Evolutionary conservation across 2,888 invertebrate genomes (phyloP), one percentile per base, ranked within the genome.

Genomic region (Micropterix aruncella): DNA sequence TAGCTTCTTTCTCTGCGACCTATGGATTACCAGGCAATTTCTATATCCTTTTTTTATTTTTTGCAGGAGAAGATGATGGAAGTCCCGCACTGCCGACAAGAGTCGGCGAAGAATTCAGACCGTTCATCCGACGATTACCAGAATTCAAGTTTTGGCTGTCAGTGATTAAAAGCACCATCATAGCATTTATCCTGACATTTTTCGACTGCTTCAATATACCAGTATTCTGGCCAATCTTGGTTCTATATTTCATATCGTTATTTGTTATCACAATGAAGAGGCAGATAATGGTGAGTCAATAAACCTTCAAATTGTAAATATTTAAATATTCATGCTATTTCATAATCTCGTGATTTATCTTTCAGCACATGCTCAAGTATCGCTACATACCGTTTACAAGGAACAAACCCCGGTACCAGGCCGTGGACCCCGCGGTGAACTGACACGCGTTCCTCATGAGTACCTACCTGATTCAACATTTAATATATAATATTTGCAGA

Each of bases 91-190:
- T 99, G 56, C 99, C 99, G 38, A 96, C 94, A 38, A 82, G 85
- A 62, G 82, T 87, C 37, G 92, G 88, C 59, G 97, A 99, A 71
- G 99, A 99, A 65, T 99, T 99, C 64, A 80, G 95, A 57, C 99
- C 99, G 42, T 99, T 99, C 63, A 96, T 99, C 63, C 68, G 84
- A 52, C 79, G 99, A 56, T 70, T 99, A 60, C 99, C 99, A 40
- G 99, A 99, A 72, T 99, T 99, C 62, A 99, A 99, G 67, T 99
- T 99, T 68, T 97, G 97, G 97, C 83, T 96, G 55, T 94, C 96
- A 54, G 89, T 95, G 49, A 84, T 89, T 47, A 95, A 94, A 63
- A 94, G 96, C 54, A 93, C 96, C 37, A 54, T 92, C 9, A 76
- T 99, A 55, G 94, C 87, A 38, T 76, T 91, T 59, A 68, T 81